These are phyloP conservation scores for Danio aesculapii DNA, from an alignment of 2,797 vertebrate genomes.

Conservation along the genomic window DNA sequence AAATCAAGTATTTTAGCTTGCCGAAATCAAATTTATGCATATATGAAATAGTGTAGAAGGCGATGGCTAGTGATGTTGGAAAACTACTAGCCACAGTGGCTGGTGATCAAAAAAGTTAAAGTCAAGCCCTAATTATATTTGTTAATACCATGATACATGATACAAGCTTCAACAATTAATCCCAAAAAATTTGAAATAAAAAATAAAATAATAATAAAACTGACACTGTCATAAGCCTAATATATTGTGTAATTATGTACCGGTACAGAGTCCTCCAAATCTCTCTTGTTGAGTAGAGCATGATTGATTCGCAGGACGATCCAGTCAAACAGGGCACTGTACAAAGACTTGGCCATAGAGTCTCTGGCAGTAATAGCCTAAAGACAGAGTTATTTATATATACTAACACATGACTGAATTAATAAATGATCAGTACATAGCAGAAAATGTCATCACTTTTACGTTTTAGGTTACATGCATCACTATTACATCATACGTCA, in stretches of 20 bases:
- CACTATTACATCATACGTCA: conserved; percentile 45
- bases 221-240: too few relatives aligned
- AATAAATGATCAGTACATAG: background rate
- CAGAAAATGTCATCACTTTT: background rate
- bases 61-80: too few relatives aligned
- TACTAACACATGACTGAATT: background rate
- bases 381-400: conserved; percentile 37
- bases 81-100: too few relatives aligned
- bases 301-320: conserved; percentile 95
- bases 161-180: too few relatives aligned
- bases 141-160: too few relatives aligned
- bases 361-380: conserved; percentile 89
- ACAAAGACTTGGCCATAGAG: conserved; percentile 96
- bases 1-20: too few relatives aligned
- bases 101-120: too few relatives aligned
- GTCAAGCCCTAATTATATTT: too few relatives aligned
- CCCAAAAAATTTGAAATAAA: too few relatives aligned
- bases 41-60: too few relatives aligned
- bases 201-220: too few relatives aligned
- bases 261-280: conserved; percentile 89
- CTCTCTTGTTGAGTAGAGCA: conserved; percentile 91
- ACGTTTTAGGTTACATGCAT: background rate
- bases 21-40: too few relatives aligned
- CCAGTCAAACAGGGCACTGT: conserved; percentile 95
- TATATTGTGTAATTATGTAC: conserved; percentile 72